Evolutionary conservation across 2,113 vertebrate species (phyloP), one percentile per base, ranked within the genome.

Genomic region (Abramis brama): DNA sequence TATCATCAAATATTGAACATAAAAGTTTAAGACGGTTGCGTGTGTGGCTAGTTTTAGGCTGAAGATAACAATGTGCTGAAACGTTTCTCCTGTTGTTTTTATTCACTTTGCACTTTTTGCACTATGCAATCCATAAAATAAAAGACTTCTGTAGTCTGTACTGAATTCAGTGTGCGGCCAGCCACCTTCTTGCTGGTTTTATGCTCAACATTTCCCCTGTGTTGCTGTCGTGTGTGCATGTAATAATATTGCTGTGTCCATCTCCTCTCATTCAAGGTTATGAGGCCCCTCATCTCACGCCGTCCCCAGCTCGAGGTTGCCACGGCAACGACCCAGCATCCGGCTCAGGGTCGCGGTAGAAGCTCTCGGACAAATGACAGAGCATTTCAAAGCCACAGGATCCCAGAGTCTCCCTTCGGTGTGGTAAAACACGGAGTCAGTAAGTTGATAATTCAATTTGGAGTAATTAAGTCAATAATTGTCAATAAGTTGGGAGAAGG

Each of bases 331-430:
- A 87, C 83, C 89, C 59, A 57, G 84, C 83, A 87, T 85, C 79
- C 87, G 86, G 90, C 76, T 89, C 85, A 27, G 85, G 68, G 33
- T 73, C 77, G 93, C 55, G 91, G 95, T 96, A 95, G 87, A 93
- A 25, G 94, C 88, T 92, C 89, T 92, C 89, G 84, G 80, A 96
- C 93, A 86, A 60, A 80, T 92, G 92, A 81, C 73, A 27, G 45
- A 12, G 39, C 50, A 76, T 57, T 76, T 60, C 21, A 50, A 68
- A 45, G 77, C 78, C 57, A 43, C 78, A 59, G 52, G 55, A 50
- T 52, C 50, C 79, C 59, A 55, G 19, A 47, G 66, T 30, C 36
- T 45, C n/a, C 79, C 12, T 25, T 70, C 36, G 8, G 39, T 70
- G n/a, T 30, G 30, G 21, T 47, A 39, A 21, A n/a, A 64, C 30